These are phyloP conservation scores for Liolophura sinensis DNA, from an alignment of 1,140 invertebrate species.

Conservation along the genomic window DNA sequence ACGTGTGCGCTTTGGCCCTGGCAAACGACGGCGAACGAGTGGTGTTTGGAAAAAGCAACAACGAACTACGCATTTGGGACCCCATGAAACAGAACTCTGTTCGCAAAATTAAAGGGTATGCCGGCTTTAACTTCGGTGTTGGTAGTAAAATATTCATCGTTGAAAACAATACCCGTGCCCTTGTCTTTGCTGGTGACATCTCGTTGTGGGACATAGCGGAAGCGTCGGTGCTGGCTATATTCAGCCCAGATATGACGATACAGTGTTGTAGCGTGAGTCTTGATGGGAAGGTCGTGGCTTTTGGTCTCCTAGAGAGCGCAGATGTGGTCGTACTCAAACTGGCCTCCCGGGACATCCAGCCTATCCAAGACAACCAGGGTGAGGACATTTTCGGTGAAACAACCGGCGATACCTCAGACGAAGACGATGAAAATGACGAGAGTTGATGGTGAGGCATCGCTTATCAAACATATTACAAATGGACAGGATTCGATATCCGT, in stretches of 20 bases:
- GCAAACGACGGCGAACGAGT: conserved; percentile 45
- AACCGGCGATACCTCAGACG: conserved; percentile 37
- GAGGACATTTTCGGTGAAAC: conserved; percentile 47
- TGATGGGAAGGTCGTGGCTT: conserved; percentile 72
- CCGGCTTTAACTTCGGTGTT: conserved; percentile 36
- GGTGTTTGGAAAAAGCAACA: conserved; percentile 47
- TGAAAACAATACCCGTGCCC: conserved; percentile 39
- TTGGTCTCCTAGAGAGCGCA: conserved; percentile 64
- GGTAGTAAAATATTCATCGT: conserved; percentile 47
- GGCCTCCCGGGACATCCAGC: conserved; percentile 17
- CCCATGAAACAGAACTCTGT: conserved; percentile 30
- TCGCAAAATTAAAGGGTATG: conserved; percentile 39
- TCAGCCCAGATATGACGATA: conserved; percentile 74
- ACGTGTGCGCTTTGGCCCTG: conserved; percentile 50
- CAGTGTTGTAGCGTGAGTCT: conserved; percentile 75
- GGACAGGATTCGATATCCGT: no score
- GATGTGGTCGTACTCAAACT: conserved; percentile 67
- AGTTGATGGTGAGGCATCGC: no score
- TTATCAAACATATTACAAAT: no score
- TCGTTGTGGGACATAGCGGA: conserved; percentile 54
- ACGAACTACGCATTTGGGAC: conserved; percentile 54
- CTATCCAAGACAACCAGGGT: conserved; percentile 24
- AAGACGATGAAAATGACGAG: conserved; percentile 42
- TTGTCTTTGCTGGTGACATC: conserved; percentile 52
- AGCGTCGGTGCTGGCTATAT: conserved; percentile 75